Evolutionary conservation across 2,113 vertebrate species (phyloP).

Genomic region (Stigmatopora argus): DNA sequence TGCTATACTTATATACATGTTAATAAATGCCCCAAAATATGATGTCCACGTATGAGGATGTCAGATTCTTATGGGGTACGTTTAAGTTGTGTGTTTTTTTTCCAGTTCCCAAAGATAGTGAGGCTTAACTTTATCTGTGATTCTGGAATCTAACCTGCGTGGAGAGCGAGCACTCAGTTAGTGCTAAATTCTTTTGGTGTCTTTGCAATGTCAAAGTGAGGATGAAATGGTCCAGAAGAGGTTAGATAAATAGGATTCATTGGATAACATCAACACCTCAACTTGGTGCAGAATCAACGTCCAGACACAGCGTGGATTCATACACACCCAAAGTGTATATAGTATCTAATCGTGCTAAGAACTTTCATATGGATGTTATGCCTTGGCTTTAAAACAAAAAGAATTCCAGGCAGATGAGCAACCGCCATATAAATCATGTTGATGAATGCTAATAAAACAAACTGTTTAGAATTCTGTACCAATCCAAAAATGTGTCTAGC

Average conservation of each 20-base stretch:
- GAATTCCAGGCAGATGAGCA: neutral
- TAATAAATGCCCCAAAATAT: too few relatives aligned
- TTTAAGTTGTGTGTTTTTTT: too few relatives aligned
- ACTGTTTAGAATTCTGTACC: neutral
- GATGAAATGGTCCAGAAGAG: neutral
- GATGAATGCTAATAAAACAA: neutral
- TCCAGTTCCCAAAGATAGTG: too few relatives aligned
- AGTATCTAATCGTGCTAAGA: neutral
- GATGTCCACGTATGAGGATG: too few relatives aligned
- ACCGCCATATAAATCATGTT: neutral
- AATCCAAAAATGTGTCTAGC: neutral
- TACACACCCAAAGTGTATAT: neutral
- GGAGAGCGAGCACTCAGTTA: conserved; percentile 38
- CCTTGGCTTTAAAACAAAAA: conserved; percentile 16
- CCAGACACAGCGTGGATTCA: neutral
- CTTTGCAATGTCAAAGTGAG: conserved; percentile 19
- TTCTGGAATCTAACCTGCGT: conserved; percentile 49
- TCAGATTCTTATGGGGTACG: too few relatives aligned
- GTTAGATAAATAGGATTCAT: conserved; percentile 15
- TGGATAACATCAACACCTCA: conserved; percentile 13
- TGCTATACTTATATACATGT: too few relatives aligned
- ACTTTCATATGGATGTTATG: conserved; percentile 4
- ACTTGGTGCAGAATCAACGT: neutral
- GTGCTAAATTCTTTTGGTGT: conserved; percentile 36
- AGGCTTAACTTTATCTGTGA: conserved; percentile 47